Evolutionary conservation across 1,140 invertebrate genomes (phyloP), one percentile per base, ranked within the genome.

Genomic region (Anagrus nilaparvatae): DNA sequence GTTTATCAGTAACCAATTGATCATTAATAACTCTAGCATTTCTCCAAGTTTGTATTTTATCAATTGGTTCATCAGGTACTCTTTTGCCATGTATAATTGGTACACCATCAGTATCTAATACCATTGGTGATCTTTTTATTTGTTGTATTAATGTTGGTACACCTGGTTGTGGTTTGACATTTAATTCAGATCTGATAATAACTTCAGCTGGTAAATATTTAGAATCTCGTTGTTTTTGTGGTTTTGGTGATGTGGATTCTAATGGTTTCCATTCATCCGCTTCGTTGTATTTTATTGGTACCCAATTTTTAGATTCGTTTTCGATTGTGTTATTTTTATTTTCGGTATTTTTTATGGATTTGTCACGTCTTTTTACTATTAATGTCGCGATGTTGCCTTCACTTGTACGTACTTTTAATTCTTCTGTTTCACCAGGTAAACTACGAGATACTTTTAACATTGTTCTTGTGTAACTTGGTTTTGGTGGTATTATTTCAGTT

Each of bases 1-100:
- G n/a, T n/a, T n/a, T 39, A 9, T 52, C 46, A 0, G 79, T 76
- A 18, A 85, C 62, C 40, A 89, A 55, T 58, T 82, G 76, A 30
- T 82, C 82, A 51, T 90, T 88, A 18, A 90, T 84, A 2, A 91
- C 84, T 43, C 86, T 66, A 1, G 86, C 86, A 62, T 90, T 90
- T 34, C 87, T 72, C 85, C 85, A 91, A 2, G 76, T 81, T 54
- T 84, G 81, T 9, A 71, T 59, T 41, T 79, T 79, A 52, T 90
- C 86, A 31, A 77, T 76, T 31, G 85, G 82, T 40, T 87, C 82
- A 50, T 91, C 86, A 0, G 86, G 85, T 14, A 87, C 77, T 39
- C 85, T 73, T 2, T 84, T 73, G 0, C 87, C 87, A 39, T 85
- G 79, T 21, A 90, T 81, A 20, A 87, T 73, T 1, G 83, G 82